A percentile compares a stretch with the other conserved stretches of the same genome.
Conservation (phyloP, 2,797 vertebrate species). For the Phoebastria nigripes region DNA sequence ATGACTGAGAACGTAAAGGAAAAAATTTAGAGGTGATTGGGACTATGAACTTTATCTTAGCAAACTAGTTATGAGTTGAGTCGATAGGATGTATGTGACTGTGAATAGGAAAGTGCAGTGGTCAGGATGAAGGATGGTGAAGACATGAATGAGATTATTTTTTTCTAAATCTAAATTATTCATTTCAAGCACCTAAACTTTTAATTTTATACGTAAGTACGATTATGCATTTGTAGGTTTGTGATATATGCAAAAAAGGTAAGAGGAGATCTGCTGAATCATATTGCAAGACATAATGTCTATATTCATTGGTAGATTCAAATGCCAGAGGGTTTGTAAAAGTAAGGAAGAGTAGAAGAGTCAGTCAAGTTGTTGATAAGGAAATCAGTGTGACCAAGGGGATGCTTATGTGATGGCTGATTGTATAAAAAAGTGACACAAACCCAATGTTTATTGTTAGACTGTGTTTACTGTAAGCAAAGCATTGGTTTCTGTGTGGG, state of each 20-base stretch:
- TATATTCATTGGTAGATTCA: neutral
- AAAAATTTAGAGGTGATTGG: neutral
- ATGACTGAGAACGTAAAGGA: neutral
- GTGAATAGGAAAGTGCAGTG: neutral
- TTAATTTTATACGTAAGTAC: neutral
- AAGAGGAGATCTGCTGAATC: neutral
- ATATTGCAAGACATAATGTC: neutral
- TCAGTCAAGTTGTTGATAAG: neutral
- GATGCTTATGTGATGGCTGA: neutral
- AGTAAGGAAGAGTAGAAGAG: neutral
- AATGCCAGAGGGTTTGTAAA: neutral
- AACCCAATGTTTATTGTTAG: neutral
- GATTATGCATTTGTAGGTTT: neutral
- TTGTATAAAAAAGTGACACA: neutral
- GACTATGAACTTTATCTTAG: neutral
- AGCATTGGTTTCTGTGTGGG: neutral
- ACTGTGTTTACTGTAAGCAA: neutral
- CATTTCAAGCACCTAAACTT: neutral
- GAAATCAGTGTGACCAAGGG: neutral
- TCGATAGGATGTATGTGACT: neutral
- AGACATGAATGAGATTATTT: neutral
- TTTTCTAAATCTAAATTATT: neutral
- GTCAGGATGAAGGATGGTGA: neutral
- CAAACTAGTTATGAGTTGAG: neutral
- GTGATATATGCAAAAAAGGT: neutral